Base-by-base conservation (phyloP, 2,888 invertebrate genomes). In the Tuta absoluta region DNA sequence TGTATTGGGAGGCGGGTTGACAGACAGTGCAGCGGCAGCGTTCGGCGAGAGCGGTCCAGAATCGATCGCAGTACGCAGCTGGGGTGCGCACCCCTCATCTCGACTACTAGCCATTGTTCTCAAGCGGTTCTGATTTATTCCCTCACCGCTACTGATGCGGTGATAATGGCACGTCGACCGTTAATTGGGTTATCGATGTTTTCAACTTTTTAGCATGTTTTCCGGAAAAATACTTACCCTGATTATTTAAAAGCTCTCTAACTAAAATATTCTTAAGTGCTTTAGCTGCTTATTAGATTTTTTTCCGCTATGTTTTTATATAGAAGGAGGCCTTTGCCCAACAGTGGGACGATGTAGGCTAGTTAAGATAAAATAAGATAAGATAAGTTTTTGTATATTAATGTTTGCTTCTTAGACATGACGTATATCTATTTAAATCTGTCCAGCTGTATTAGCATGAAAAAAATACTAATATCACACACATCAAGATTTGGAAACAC, bases 1-100 rank as follows among this genome's bases (percentile, higher is more conserved):
- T 75, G 78, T 74, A 74, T 80, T 77, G 77, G 77, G 79, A 71
- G 77, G 80, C 78, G 81, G 75, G 78, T 82, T 82, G 84, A 83
- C 84, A 83, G 85, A 81, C 83, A 86, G 83, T 88, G 84, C 80
- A 79, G 80, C 75, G 79, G 77, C 76, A 76, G 76, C 75, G 79
- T 76, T 82, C 72, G 74, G 73, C 71, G 79, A 73, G 73, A 62
- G 67, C 87, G 90, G 88, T 86, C 87, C 87, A 87, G 85, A 78
- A 90, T 91, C 91, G 91, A 91, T 91, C 84, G 88, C 74, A 71
- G 73, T 72, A 89, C 91, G 91, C 91, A 90, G 89, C 87, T 90
- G 89, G 91, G 91, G 91, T 79, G 90, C 89, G 89, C 91, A 89
- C 91, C 91, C 91, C 89, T 89, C 89, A 84, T 81, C 86, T 88